phyloP scores from a whole-genome alignment of 2,797 vertebrate genomes.

The Lemur catta region DNA sequence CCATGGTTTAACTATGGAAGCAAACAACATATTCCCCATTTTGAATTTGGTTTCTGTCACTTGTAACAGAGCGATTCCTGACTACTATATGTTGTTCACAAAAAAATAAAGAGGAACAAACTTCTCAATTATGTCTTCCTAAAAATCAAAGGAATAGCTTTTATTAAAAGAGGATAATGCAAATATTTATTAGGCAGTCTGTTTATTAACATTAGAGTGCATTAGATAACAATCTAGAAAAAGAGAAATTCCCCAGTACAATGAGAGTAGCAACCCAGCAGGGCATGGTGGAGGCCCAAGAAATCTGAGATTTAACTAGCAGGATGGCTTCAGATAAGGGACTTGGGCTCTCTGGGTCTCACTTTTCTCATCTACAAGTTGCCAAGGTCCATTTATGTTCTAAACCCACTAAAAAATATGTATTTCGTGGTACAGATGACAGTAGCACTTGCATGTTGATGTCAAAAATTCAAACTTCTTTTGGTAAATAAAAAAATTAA shows the following conservation, averaged over 20 bases:
- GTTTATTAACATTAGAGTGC: background rate
- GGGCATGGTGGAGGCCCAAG: background rate
- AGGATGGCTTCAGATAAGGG: background rate
- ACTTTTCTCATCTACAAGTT: background rate
- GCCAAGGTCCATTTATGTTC: background rate
- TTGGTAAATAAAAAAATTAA: background rate
- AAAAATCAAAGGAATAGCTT: constrained; percentile 10
- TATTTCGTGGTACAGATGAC: background rate
- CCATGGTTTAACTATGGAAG: background rate
- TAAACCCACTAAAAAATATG: background rate
- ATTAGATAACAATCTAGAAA: background rate
- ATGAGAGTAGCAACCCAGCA: background rate
- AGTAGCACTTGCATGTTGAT: background rate
- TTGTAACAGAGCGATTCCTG: background rate
- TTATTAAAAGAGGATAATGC: background rate
- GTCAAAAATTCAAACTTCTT: background rate
- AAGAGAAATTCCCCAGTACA: background rate
- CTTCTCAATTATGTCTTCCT: background rate
- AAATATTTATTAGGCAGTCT: background rate
- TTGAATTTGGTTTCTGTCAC: background rate
- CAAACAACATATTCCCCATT: background rate
- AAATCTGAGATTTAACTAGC: background rate
- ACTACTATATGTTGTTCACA: background rate
- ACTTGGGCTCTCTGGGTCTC: background rate
- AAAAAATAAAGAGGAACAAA: background rate